Evolutionary conservation across 1,140 invertebrate species (phyloP).

Genomic region (Lethrus apterus): DNA sequence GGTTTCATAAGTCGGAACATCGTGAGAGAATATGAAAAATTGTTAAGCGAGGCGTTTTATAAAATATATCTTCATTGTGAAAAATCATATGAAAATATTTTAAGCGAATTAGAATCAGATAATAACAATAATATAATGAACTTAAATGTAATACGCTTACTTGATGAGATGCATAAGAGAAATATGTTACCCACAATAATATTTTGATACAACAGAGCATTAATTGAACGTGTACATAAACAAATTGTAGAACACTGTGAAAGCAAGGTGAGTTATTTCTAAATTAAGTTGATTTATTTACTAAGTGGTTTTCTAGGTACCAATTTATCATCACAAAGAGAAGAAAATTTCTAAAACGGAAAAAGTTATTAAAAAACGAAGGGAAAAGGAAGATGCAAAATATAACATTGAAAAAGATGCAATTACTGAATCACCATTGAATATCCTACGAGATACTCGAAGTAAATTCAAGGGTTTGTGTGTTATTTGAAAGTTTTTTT

Average conservation of each 20-base stretch:
- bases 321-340: background rate
- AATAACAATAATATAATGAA: background rate
- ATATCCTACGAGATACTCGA: background rate
- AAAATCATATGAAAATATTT: background rate
- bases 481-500: background rate
- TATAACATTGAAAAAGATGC: conserved; percentile 9
- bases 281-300: background rate
- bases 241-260: background rate
- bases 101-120: background rate
- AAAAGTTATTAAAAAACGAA: conserved; percentile 8
- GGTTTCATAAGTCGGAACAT: conserved; percentile 19
- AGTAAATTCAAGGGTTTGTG: conserved; percentile 11
- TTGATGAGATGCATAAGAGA: conserved; percentile 15
- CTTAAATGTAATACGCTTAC: conserved; percentile 4
- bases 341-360: background rate
- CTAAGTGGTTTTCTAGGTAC: no score
- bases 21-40: conserved; percentile 16
- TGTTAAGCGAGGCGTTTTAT: conserved; percentile 9
- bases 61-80: no score
- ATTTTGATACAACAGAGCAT: conserved; percentile 22
- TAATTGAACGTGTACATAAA: conserved; percentile 11
- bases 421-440: background rate
- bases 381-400: conserved; percentile 1
- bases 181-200: conserved; percentile 24
- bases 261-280: conserved; percentile 1